Conservation (phyloP, 92 coral and sea anemone genomes). For the Bergia sp. region DNA sequence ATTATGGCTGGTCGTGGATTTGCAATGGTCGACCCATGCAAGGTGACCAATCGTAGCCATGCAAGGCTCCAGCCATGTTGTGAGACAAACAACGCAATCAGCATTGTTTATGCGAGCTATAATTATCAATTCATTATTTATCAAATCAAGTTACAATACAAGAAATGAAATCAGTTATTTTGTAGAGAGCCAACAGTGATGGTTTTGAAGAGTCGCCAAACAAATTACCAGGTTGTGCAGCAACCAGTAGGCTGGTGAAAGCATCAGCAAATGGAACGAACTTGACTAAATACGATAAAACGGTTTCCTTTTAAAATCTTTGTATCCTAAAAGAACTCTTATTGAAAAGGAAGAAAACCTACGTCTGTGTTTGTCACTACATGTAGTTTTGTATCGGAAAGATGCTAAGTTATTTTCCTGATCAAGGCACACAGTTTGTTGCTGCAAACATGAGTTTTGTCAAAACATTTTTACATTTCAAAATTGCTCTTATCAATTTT, state of each 20-base stretch:
- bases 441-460: background rate
- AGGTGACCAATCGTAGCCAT: background rate
- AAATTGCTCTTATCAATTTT: too few relatives aligned
- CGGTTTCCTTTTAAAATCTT: too few relatives aligned
- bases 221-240: background rate
- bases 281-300: background rate
- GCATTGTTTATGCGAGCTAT: background rate
- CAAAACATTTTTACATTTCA: background rate
- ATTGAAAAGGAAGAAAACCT: background rate
- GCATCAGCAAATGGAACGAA: background rate
- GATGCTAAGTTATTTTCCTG: background rate
- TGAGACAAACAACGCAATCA: too few relatives aligned
- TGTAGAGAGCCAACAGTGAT: background rate
- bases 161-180: too few relatives aligned
- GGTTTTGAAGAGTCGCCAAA: background rate
- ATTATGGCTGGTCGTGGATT: too few relatives aligned
- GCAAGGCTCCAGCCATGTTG: background rate
- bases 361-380: conserved; percentile 1
- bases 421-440: background rate
- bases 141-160: background rate
- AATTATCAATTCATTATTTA: background rate
- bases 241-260: background rate
- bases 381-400: background rate
- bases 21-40: too few relatives aligned
- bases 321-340: background rate